phyloP scores from a whole-genome alignment of 2,888 invertebrate species.

The Drosophila meridionalis region DNA sequence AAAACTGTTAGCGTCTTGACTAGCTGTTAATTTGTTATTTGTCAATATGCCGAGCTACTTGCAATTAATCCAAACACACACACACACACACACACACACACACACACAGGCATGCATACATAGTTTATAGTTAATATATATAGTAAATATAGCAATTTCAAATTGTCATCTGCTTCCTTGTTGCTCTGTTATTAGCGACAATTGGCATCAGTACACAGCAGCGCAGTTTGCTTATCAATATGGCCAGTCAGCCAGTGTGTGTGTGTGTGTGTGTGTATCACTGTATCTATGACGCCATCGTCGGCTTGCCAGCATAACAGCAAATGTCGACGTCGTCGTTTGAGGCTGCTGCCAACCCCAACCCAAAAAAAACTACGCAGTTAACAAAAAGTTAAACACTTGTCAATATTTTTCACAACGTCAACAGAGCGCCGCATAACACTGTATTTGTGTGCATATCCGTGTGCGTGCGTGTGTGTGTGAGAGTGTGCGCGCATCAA shows the following conservation, averaged over 20 bases:
- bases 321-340: slow-evolving; percentile 52
- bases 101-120: not conserved
- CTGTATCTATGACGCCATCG: slow-evolving; percentile 72
- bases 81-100: not conserved
- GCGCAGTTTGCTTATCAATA: slow-evolving; percentile 39
- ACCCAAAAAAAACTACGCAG: slow-evolving; percentile 74
- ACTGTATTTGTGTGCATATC: slow-evolving; percentile 10
- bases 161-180: not conserved
- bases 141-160: not conserved
- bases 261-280: slow-evolving; percentile 1
- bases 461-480: slow-evolving; percentile 16
- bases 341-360: slow-evolving; percentile 49
- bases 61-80: not conserved
- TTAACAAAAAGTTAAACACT: slow-evolving; percentile 72
- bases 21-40: slow-evolving; percentile 29
- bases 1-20: slow-evolving; percentile 30
- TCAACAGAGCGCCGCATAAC: slow-evolving; percentile 67
- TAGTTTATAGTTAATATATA: not conserved
- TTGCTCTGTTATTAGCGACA: slow-evolving; percentile 30
- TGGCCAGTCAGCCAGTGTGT: slow-evolving; percentile 10
- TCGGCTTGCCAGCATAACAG: slow-evolving; percentile 59
- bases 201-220: slow-evolving; percentile 39
- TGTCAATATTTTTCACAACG: slow-evolving; percentile 73
- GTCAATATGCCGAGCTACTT: slow-evolving; percentile 17
- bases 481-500: slow-evolving; percentile 29